Evolutionary conservation across 2,888 invertebrate genomes (phyloP).

Genomic region (Helicoverpa assulta): DNA sequence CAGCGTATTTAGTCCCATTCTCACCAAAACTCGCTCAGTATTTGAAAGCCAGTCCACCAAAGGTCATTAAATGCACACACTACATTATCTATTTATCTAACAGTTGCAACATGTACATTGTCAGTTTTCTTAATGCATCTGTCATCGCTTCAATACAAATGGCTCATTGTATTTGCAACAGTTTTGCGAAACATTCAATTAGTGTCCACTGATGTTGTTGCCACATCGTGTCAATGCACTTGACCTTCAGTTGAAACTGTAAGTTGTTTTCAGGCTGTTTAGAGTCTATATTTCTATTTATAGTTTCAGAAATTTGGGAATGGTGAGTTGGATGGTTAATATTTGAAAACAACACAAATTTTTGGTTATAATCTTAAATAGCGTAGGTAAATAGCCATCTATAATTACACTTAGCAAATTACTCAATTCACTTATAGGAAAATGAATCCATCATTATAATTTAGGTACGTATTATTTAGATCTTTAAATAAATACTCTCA

Average conservation of each 20-base stretch:
- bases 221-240: slow-evolving; percentile 15
- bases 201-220: slow-evolving; percentile 4
- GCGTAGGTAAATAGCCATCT: too few relatives aligned
- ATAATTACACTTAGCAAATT: too few relatives aligned
- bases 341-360: too few relatives aligned
- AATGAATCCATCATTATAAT: too few relatives aligned
- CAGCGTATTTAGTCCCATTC: too few relatives aligned
- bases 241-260: slow-evolving; percentile 24
- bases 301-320: too few relatives aligned
- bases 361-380: too few relatives aligned
- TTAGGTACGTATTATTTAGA: too few relatives aligned
- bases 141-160: slow-evolving; percentile 12
- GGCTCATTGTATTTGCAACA: slow-evolving; percentile 11
- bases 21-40: too few relatives aligned
- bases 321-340: too few relatives aligned
- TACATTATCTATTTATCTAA: neutral
- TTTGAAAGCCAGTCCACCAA: neutral
- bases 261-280: neutral
- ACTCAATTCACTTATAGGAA: too few relatives aligned
- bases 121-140: slow-evolving; percentile 10
- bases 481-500: too few relatives aligned
- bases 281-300: neutral
- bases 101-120: slow-evolving; percentile 5
- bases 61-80: neutral
- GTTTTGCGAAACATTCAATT: slow-evolving; percentile 35